A percentile compares a stretch with the other conserved stretches of the same genome.
These are phyloP conservation scores for Drosophila repletoides DNA, from an alignment of 1,140 invertebrate species.

Conservation along the genomic window DNA sequence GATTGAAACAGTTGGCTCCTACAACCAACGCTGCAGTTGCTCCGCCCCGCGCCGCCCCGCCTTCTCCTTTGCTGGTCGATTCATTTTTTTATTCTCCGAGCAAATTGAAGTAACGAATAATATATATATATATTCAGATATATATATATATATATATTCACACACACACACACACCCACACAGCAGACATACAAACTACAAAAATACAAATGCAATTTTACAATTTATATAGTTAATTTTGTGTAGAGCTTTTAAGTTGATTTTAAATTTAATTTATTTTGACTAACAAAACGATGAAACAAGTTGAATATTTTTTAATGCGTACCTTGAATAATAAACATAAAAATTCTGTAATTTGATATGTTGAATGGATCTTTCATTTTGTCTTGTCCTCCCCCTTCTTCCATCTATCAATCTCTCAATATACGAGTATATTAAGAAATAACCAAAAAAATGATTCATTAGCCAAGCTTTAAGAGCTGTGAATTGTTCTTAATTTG, in stretches of 20 bases:
- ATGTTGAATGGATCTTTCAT: slow-evolving; percentile 52
- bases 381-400: slow-evolving; percentile 44
- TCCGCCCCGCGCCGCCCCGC: background rate
- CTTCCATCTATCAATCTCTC: no score
- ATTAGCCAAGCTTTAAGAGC: no score
- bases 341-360: slow-evolving; percentile 62
- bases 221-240: slow-evolving; percentile 65
- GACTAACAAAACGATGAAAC: slow-evolving; percentile 40
- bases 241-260: slow-evolving; percentile 60
- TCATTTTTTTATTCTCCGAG: slow-evolving; percentile 22
- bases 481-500: no score
- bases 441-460: no score
- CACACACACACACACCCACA: slow-evolving; percentile 6
- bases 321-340: slow-evolving; percentile 64
- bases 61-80: slow-evolving; percentile 8
- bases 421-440: no score
- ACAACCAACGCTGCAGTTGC: slow-evolving; percentile 22
- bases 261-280: slow-evolving; percentile 70
- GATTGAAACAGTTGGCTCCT: slow-evolving; percentile 70
- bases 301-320: slow-evolving; percentile 56
- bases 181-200: slow-evolving; percentile 20
- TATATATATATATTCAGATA: background rate
- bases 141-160: background rate
- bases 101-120: slow-evolving; percentile 24
- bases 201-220: slow-evolving; percentile 54